Evolutionary conservation across 2,888 invertebrate species (phyloP).

Genomic region (Athalia circularis): DNA sequence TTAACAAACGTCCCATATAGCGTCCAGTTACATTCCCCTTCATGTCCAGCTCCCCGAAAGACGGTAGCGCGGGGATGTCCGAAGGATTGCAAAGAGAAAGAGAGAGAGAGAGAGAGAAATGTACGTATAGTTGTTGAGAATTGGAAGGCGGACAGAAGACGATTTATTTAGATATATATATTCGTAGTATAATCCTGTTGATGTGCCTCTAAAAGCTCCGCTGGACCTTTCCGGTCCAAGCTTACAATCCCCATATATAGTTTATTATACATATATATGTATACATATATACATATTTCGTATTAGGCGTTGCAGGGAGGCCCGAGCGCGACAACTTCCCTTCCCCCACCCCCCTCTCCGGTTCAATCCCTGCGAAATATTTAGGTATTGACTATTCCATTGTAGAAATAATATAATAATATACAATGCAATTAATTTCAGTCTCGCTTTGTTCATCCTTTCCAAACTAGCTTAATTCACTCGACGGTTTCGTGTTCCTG

Average conservation of each 20-base stretch:
- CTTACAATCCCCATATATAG: slow-evolving; percentile 55
- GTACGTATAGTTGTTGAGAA: not conserved
- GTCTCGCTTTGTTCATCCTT: too few species aligned
- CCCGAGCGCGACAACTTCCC: slow-evolving; percentile 53
- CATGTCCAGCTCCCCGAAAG: too few species aligned
- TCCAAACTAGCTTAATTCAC: too few species aligned
- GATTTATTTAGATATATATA: slow-evolving; percentile 29
- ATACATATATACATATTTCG: not conserved
- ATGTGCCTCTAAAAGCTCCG: slow-evolving; percentile 61
- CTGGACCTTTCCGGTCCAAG: slow-evolving; percentile 52
- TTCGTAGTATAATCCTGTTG: slow-evolving; percentile 65
- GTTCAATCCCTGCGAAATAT: not conserved
- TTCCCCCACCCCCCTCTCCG: too few species aligned
- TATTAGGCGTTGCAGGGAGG: slow-evolving; percentile 56
- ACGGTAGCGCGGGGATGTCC: too few species aligned
- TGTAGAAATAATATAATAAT: too few species aligned
- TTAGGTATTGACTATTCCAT: too few species aligned
- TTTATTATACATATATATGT: too few species aligned
- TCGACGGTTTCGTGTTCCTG: too few species aligned
- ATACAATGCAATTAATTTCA: too few species aligned
- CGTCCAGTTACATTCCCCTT: too few species aligned
- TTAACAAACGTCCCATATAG: slow-evolving; percentile 22
- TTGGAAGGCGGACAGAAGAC: too few species aligned
- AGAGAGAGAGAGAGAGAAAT: slow-evolving; percentile 10
- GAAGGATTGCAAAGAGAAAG: not conserved